Conservation (phyloP, 1,140 invertebrate genomes). For the Platorchestia sp. region DNA sequence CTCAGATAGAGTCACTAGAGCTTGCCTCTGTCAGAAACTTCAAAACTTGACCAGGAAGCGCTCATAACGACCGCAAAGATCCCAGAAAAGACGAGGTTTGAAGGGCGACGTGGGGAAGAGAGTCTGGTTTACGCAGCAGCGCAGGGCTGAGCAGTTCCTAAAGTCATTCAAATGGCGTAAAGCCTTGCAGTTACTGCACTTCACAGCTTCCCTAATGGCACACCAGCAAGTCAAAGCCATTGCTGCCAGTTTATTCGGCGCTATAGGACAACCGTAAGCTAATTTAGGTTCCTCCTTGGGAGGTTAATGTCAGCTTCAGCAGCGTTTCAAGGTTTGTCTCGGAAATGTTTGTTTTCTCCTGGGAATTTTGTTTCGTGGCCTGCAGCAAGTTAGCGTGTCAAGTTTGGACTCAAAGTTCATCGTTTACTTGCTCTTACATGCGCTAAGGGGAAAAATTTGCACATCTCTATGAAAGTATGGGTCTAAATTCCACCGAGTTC, state of each 20-base stretch:
- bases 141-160: conserved; percentile 6
- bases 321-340: neutral
- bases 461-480: neutral
- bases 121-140: neutral
- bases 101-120: neutral
- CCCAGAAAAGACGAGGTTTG: neutral
- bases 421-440: neutral
- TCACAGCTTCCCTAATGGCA: conserved; percentile 47
- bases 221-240: conserved; percentile 44
- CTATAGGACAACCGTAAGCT: neutral
- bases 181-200: neutral
- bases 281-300: neutral
- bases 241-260: conserved; percentile 4
- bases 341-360: neutral
- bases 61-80: neutral
- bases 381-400: neutral
- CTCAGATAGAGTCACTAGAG: no score
- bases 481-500: neutral
- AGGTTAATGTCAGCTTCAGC: neutral
- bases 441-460: neutral
- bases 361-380: neutral
- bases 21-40: neutral
- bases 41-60: neutral
- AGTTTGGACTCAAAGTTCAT: neutral
- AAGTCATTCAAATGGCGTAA: neutral